Percentiles rank a stretch among this genome's conserved stretches.
Conservation (phyloP, 2,113 vertebrate genomes). For the Mus spicilegus region DNA sequence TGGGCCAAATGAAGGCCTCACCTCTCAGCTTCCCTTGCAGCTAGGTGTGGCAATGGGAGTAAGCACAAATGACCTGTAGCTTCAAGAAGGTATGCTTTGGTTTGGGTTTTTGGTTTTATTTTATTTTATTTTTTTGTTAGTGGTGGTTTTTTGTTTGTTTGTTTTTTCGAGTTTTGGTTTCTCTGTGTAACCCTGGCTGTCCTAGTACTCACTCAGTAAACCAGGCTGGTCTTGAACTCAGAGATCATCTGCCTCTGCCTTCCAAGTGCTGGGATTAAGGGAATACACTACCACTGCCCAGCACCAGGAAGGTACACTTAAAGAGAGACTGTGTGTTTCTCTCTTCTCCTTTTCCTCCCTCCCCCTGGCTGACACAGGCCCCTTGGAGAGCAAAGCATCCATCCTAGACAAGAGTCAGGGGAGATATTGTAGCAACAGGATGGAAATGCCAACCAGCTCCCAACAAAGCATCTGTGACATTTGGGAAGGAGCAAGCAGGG, state of each 20-base stretch:
- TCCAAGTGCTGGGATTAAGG: not conserved
- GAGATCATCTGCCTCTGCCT: not conserved
- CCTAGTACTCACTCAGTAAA: not conserved
- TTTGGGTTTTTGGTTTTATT: not conserved
- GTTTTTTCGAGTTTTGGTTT: not conserved
- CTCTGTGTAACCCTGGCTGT: not conserved
- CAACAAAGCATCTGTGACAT: slow-evolving; percentile 19
- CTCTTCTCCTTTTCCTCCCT: not conserved
- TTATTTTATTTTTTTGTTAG: not conserved
- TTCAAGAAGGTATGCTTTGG: not conserved
- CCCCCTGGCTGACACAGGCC: not conserved
- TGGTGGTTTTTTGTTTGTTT: not conserved
- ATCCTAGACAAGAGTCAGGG: not conserved
- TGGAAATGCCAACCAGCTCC: not conserved
- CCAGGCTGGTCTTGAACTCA: not conserved
- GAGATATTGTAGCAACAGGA: not conserved
- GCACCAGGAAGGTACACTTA: not conserved
- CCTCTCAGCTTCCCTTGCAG: not conserved
- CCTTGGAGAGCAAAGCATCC: not conserved
- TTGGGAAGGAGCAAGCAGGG: not conserved
- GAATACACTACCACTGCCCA: not conserved
- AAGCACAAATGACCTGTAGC: not conserved
- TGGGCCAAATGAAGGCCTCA: not conserved
- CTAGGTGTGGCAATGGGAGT: not conserved
- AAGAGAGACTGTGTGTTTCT: not conserved